Evolutionary conservation across 1,140 invertebrate species (phyloP).

Genomic region (Brevipalpus yothersi): DNA sequence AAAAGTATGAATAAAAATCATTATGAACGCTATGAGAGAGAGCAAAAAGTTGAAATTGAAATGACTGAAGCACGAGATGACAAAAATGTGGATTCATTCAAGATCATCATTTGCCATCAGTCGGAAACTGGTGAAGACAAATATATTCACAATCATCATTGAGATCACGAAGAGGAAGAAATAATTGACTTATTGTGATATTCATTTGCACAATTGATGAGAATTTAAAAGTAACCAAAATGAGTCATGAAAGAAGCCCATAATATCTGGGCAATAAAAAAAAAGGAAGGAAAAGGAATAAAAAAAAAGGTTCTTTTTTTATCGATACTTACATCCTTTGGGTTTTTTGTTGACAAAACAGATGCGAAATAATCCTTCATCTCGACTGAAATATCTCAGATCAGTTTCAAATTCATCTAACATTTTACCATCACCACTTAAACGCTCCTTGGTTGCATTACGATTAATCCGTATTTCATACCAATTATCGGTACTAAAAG

Average conservation of each 20-base stretch:
- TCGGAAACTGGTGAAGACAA: no score
- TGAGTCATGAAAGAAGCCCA: background rate
- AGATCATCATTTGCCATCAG: no score
- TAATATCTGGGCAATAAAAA: background rate
- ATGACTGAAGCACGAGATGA: no score
- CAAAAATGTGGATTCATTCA: no score
- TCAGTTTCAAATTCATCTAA: constrained; percentile 12
- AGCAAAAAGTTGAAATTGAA: no score
- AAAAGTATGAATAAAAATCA: no score
- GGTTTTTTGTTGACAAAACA: constrained; percentile 70
- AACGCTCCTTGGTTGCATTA: constrained; percentile 34
- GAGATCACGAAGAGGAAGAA: no score
- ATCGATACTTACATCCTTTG: background rate
- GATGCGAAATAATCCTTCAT: constrained; percentile 51
- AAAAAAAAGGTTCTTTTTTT: background rate
- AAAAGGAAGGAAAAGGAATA: background rate
- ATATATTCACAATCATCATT: no score
- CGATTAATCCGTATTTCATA: constrained; percentile 68
- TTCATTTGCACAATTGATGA: no score
- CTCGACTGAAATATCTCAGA: constrained; percentile 15
- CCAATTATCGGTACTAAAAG: constrained; percentile 87
- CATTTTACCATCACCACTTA: constrained; percentile 3
- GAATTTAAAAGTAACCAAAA: background rate
- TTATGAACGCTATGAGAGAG: no score
- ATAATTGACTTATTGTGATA: no score